These are phyloP conservation scores for Oenanthe melanoleuca DNA, from an alignment of 2,113 vertebrate genomes.

Conservation along the genomic window DNA sequence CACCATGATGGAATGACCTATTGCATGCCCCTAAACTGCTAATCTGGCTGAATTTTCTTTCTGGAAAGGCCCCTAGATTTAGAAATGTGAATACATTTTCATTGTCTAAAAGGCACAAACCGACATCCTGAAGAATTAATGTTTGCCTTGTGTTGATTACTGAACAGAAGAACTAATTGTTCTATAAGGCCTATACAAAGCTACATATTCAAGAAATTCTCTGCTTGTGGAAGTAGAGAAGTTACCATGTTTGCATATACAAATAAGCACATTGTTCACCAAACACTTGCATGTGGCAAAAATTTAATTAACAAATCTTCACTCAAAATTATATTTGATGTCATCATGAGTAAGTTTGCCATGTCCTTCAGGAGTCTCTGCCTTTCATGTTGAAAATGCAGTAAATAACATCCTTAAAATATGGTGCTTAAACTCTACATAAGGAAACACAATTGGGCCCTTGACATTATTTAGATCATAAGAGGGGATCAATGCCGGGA, in stretches of 20 bases:
- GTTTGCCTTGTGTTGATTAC: not conserved
- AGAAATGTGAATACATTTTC: not conserved
- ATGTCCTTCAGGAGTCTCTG: not conserved
- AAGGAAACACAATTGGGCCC: not conserved
- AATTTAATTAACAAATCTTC: not conserved
- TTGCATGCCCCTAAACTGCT: not conserved
- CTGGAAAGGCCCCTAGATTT: not conserved
- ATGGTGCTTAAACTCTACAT: not conserved
- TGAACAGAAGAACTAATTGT: not conserved
- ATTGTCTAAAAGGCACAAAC: not conserved
- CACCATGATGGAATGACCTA: not conserved
- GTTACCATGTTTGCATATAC: not conserved
- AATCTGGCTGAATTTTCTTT: not conserved
- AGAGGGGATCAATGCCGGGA: not conserved
- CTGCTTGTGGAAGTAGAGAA: not conserved
- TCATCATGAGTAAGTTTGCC: rapidly evolving
- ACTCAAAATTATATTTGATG: not conserved
- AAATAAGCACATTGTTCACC: not conserved
- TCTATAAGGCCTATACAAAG: not conserved
- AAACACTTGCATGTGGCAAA: not conserved
- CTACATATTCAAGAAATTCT: not conserved
- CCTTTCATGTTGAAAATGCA: not conserved
- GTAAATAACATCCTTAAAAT: not conserved
- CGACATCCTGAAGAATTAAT: not conserved
- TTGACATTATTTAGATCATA: not conserved